Base-by-base conservation (phyloP, 1,140 invertebrate species). In the Spodoptera litura region DNA sequence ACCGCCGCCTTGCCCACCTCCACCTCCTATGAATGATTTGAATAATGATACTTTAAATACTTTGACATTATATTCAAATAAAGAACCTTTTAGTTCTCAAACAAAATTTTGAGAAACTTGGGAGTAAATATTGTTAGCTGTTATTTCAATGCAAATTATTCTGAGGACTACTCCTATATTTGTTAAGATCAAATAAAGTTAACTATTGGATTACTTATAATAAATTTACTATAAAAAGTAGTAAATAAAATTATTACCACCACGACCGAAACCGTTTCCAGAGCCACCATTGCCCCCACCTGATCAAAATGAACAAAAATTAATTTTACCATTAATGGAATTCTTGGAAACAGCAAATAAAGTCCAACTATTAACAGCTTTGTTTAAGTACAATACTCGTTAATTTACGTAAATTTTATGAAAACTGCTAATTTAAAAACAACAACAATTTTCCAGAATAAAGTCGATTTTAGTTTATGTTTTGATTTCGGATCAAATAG, bases 211-310 rank as follows among this genome's bases (percentile, higher is more conserved):
- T 4, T 38, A 9, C 38, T 9, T 31, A 31, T 31, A 31, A 31
- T 31, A 31, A 2, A 31, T 31, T 31, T 31, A 31, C 4, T 31
- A 31, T 31, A 61, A 31, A 15, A 1, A 61, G 3, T 25, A 1
- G 8, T 15, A 6, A 66, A 10, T 25, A 66, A 20, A 25, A 61
- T n/a, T 15, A 58, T n/a, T 44, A 3, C 59, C 84, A 89, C 87
- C 87, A 62, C 77, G 76, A 35, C 86, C 86, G 79, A 87, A 88
- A 59, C 87, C 61, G 13, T 49, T 55, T 2, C 85, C 74, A 4
- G 31, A 56, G 20, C 83, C 85, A 49, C 81, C 81, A 15, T 61
- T 66, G 11, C 76, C 77, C 25, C 83, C 83, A 61, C 83, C 85
- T 85, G 74, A 80, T 52, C 56, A 49, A 73, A 59, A 59, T n/a